Conservation (phyloP, 2,888 invertebrate genomes). For the Pheosia tremula region DNA sequence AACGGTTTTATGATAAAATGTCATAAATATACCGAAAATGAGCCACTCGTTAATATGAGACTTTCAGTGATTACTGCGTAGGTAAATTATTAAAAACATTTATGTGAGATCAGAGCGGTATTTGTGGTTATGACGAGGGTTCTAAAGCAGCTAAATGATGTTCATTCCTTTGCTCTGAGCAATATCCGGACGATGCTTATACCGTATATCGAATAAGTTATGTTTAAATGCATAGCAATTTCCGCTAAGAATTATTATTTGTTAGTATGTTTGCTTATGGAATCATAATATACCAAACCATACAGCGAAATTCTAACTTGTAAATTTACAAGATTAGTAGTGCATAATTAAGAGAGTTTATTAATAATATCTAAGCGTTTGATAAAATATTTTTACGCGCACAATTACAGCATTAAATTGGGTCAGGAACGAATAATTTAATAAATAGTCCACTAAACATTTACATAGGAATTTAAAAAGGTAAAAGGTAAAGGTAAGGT, state of each 20-base stretch:
- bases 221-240: slow-evolving; percentile 44
- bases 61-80: slow-evolving; percentile 32
- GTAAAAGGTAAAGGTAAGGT: too few relatives aligned
- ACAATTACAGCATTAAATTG: too few relatives aligned
- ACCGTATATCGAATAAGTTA: slow-evolving; percentile 37
- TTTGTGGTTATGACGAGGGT: slow-evolving; percentile 38
- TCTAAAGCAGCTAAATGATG: slow-evolving; percentile 47
- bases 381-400: too few relatives aligned
- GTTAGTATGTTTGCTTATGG: slow-evolving; percentile 7
- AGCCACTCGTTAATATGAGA: slow-evolving; percentile 16
- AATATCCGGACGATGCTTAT: slow-evolving; percentile 53
- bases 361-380: too few relatives aligned
- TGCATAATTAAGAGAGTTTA: too few relatives aligned
- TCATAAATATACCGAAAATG: slow-evolving; percentile 6
- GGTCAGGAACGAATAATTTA: too few relatives aligned
- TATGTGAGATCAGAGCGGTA: slow-evolving; percentile 26
- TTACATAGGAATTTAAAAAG: too few relatives aligned
- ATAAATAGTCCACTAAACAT: too few relatives aligned
- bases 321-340: too few relatives aligned
- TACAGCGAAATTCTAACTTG: too few relatives aligned
- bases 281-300: too few relatives aligned
- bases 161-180: slow-evolving; percentile 56
- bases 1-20: neutral
- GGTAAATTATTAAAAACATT: slow-evolving; percentile 40
- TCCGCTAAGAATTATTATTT: slow-evolving; percentile 39